These are phyloP conservation scores for Drosophila pandora DNA, from an alignment of 1,140 invertebrate species.

Conservation along the genomic window DNA sequence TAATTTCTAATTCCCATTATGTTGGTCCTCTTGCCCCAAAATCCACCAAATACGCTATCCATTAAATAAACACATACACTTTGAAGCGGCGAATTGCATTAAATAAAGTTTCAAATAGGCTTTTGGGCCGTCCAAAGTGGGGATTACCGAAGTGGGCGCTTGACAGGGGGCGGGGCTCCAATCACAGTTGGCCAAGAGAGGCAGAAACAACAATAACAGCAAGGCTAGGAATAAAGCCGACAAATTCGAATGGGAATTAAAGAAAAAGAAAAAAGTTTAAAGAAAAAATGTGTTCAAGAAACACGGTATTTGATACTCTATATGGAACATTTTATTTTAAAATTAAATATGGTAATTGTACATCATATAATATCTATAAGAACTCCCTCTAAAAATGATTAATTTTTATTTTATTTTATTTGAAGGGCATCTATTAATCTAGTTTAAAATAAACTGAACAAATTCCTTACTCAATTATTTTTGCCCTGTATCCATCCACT, in stretches of 20 bases:
- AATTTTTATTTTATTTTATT: rapidly evolving
- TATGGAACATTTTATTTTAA: neutral
- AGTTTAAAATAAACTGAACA: conserved; percentile 19
- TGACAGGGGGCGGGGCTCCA: conserved; percentile 37
- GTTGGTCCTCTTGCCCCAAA: conserved; percentile 20
- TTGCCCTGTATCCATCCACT: conserved; percentile 54
- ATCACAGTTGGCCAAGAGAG: conserved; percentile 56
- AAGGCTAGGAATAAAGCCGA: conserved; percentile 29
- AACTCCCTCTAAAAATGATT: neutral
- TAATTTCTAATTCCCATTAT: conserved; percentile 67
- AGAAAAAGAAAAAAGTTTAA: conserved; percentile 20
- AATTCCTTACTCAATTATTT: conserved; percentile 72
- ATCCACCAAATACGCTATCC: conserved; percentile 60
- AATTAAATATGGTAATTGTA: neutral
- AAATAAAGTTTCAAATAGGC: conserved; percentile 75
- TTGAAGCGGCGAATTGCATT: conserved; percentile 58
- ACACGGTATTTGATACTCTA: conserved; percentile 11
- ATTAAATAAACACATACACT: conserved; percentile 62
- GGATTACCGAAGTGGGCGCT: conserved; percentile 53
- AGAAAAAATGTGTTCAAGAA: neutral
- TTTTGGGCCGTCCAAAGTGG: conserved; percentile 50
- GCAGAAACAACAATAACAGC: conserved; percentile 21
- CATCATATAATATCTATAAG: neutral
- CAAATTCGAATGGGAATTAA: conserved; percentile 41
- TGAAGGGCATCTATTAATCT: conserved; percentile 3